A percentile compares a stretch with the other conserved stretches of the same genome.
Conservation (phyloP, 1,140 invertebrate species). For the Linepithema humile region DNA sequence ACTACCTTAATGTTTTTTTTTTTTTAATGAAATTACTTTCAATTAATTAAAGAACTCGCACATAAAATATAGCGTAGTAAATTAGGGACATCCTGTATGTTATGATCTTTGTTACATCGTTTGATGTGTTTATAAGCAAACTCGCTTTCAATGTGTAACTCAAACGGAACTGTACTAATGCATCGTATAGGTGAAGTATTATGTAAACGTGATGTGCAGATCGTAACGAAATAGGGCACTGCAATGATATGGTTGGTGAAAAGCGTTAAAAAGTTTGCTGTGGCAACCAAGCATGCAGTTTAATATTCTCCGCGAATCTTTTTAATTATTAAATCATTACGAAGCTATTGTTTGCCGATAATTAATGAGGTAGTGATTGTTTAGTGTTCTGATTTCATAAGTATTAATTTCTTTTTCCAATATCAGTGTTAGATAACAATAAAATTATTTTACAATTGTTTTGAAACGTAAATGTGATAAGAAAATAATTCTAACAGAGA, state of each 20-base stretch:
- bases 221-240: not conserved
- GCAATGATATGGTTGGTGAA: not conserved
- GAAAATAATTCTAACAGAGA: too few species aligned
- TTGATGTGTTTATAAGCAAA: not conserved
- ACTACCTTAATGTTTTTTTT: not conserved
- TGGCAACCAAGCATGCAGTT: not conserved
- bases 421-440: not conserved
- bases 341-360: not conserved
- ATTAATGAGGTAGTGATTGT: not conserved
- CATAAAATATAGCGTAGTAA: not conserved
- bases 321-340: not conserved
- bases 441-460: not conserved
- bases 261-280: not conserved
- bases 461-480: not conserved
- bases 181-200: constrained; percentile 28
- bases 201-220: constrained; percentile 9
- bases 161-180: not conserved
- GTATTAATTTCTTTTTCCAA: not conserved
- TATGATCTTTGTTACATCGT: not conserved
- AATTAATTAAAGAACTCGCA: not conserved
- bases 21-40: not conserved
- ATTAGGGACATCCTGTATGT: not conserved
- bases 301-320: not conserved
- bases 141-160: constrained; percentile 40
- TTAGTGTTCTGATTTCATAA: not conserved